Base-by-base conservation (phyloP, 2,113 vertebrate species). In the Blennius ocellaris region DNA sequence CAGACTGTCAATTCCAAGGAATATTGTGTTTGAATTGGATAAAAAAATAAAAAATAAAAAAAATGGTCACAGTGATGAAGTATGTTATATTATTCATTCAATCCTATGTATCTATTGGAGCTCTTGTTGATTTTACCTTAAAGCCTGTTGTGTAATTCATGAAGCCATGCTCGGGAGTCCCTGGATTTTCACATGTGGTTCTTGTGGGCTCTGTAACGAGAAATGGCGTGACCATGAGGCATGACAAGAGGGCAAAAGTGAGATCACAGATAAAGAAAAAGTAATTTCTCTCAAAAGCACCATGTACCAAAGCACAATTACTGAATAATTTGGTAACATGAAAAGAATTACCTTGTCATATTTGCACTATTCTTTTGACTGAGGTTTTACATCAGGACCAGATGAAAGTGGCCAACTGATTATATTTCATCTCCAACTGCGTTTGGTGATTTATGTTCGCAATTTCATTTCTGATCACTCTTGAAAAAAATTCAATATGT, bases 101-200 rank as follows among this genome's bases (percentile, higher is more conserved):
- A 47, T n/a, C 53, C 47, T 67, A 53, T 43, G 11, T 8, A 54
- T 64, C 10, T 4, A 65, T 41, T 49, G 9, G 45, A 63, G 7
- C 30, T 59, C 65, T 21, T 17, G 7, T 15, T 54, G 0, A 12
- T 74, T 55, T n/a, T 92, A 99, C 98, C 96, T 99, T 97, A 82
- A 97, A 99, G 71, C 97, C 98, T 70, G 96, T 95, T 44, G 96
- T 97, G 80, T 95, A 96, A 82, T 99, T 99, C 87, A 98, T 95
- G 79, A 95, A 97, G 60, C 98, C 97, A 0, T 97, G 94, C 40
- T 96, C 93, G 16, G 97, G 98, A 6, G 95, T 95, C 21, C 97
- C 97, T 37, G 97, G 97, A 79, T 98, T 99, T 87, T 96, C 96
- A 94, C 98, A 99, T 0, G 96, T 91, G 6, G 95, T 97, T 41